Percentiles rank a stretch among this genome's conserved stretches.
Evolutionary conservation across 2,888 invertebrate genomes (phyloP).

Genomic region (Heteropelma amictum): DNA sequence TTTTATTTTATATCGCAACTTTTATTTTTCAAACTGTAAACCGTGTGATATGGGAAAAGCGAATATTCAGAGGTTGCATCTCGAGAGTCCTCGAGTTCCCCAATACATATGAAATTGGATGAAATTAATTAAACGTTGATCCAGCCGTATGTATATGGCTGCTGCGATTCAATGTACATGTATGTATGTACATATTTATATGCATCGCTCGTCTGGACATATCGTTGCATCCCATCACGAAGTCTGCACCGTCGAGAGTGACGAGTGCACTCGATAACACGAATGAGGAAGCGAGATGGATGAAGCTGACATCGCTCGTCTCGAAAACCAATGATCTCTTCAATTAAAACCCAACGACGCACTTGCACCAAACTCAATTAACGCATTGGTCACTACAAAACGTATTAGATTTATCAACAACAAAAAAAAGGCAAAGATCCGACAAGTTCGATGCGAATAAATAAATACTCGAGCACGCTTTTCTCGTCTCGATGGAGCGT

Average conservation of each 20-base stretch:
- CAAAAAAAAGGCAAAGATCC: no score
- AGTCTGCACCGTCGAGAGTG: slow-evolving; percentile 62
- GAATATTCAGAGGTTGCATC: no score
- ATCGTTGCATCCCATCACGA: slow-evolving; percentile 12
- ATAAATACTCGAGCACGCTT: no score
- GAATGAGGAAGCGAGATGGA: slow-evolving; percentile 16
- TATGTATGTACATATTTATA: not conserved
- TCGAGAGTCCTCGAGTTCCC: no score
- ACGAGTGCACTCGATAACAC: slow-evolving; percentile 72
- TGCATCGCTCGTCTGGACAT: slow-evolving; percentile 28
- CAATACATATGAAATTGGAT: no score
- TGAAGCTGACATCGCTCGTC: slow-evolving; percentile 65
- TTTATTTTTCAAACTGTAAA: no score
- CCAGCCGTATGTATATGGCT: not conserved
- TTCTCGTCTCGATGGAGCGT: no score
- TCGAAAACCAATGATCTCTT: slow-evolving; percentile 71
- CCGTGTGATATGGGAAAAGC: no score
- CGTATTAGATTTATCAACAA: no score
- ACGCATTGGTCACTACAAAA: slow-evolving; percentile 10
- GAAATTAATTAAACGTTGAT: no score
- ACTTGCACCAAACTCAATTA: slow-evolving; percentile 44
- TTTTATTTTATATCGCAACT: no score
- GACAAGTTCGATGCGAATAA: no score
- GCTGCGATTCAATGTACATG: not conserved
- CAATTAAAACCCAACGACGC: slow-evolving; percentile 46